These are phyloP conservation scores for Sciurus niger DNA, from an alignment of 2,113 vertebrate species.

Conservation along the genomic window DNA sequence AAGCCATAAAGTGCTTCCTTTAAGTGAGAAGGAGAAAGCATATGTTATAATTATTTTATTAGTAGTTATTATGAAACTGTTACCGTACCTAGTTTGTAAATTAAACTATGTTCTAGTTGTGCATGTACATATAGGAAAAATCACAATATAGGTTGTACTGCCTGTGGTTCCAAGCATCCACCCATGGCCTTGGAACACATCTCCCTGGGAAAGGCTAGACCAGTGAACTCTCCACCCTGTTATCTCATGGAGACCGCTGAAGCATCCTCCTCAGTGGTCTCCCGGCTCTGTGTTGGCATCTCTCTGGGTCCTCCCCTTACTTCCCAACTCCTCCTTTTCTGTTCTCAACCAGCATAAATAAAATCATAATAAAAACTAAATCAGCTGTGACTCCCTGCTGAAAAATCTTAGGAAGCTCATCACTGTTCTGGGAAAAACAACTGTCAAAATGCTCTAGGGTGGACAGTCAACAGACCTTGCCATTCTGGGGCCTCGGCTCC, in stretches of 20 bases:
- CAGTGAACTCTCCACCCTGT: rapidly evolving
- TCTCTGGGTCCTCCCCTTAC: not conserved
- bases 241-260: not conserved
- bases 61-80: not conserved
- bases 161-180: not conserved
- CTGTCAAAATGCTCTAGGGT: no score
- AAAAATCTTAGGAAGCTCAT: not conserved
- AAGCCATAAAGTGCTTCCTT: not conserved
- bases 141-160: not conserved
- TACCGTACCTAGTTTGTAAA: not conserved
- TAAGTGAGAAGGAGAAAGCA: no score
- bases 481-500: rapidly evolving
- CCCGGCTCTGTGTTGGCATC: not conserved
- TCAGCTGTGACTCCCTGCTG: not conserved
- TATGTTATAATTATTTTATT: no score
- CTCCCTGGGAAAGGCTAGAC: not conserved
- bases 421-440: not conserved
- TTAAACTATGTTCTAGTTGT: not conserved
- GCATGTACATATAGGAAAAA: not conserved
- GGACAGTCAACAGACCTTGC: not conserved
- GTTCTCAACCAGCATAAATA: not conserved
- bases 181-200: not conserved
- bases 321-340: not conserved
- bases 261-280: not conserved
- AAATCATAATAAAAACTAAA: not conserved